Evolutionary conservation across 2,888 invertebrate genomes (phyloP).

Genomic region (Marronus borbonicus): DNA sequence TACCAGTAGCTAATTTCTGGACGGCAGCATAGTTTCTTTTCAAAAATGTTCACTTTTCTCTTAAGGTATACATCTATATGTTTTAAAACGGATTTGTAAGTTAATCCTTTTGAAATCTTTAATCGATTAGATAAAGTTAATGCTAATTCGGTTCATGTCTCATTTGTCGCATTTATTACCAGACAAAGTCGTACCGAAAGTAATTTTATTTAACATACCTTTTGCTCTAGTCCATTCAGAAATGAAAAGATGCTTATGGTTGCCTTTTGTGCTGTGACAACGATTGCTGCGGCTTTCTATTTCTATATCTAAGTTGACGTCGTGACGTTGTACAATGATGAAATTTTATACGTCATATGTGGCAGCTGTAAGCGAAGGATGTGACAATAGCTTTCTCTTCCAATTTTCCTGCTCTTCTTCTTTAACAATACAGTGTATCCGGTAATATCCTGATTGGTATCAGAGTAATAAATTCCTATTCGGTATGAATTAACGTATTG

Average conservation of each 20-base stretch:
- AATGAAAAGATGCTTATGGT: slow-evolving; percentile 3
- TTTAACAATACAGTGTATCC: no score
- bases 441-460: no score
- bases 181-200: not conserved
- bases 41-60: no score
- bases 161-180: not conserved
- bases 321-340: not conserved
- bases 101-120: no score
- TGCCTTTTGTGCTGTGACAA: slow-evolving; percentile 2
- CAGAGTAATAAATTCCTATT: no score
- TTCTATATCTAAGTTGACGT: slow-evolving; percentile 1
- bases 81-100: no score
- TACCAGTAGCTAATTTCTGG: no score
- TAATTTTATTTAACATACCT: not conserved
- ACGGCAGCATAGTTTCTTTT: no score
- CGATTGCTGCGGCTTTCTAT: not conserved
- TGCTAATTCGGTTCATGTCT: not conserved
- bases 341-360: slow-evolving; percentile 4
- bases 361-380: not conserved
- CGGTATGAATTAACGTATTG: no score
- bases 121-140: no score
- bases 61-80: no score
- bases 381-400: not conserved
- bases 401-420: not conserved
- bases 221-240: not conserved